Base-by-base conservation (phyloP, 1,140 invertebrate species). In the Leptopilina clavipes region DNA sequence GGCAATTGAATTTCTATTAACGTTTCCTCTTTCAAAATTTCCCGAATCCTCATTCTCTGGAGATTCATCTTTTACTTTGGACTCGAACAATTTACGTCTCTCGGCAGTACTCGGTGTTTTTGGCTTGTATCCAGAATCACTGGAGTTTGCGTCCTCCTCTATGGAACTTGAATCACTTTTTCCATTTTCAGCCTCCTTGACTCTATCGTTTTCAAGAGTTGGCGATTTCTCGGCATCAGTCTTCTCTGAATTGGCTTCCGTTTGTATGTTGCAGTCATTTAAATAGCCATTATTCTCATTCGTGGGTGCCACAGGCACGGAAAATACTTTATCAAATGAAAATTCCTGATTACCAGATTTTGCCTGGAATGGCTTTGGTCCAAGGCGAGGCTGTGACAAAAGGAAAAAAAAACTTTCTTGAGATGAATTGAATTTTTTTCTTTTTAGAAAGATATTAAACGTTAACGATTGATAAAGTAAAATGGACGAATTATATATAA, bases 291-390 rank as follows among this genome's bases (percentile, higher is more conserved):
- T 89, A n/a, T 82, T 92, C 75, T 87, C 90, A 74, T 9, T 92
- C 18, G 93, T 93, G 0, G 95, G 95, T 0, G 93, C 94, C 12
- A 93, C 86, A 0, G 95, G 95, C 3, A 96, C 95, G 0, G 93
- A 94, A 84, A 96, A 96, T 3, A 96, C 94, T 84, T 95, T 95
- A 84, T 95, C 94, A 79, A 96, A 96, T 0, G 93, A 94, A 83
- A 95, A 94, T 77, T 94, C 93, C 75, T 94, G 93, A 80, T 90
- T 93, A 17, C 93, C 92, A 0, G 93, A 93, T 19, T 94, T 94
- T 19, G 94, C 93, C 56, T 95, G 95, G 83, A 96, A 96, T 11
- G 95, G 95, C 85, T 96, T 96, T 19, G 95, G 95, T 22, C 95
- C 95, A 10, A 96, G 91, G 17, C 95, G 92, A 18, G 95, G 95